Base-by-base conservation (phyloP, 2,113 vertebrate genomes). In the Baryphthengus martii region DNA sequence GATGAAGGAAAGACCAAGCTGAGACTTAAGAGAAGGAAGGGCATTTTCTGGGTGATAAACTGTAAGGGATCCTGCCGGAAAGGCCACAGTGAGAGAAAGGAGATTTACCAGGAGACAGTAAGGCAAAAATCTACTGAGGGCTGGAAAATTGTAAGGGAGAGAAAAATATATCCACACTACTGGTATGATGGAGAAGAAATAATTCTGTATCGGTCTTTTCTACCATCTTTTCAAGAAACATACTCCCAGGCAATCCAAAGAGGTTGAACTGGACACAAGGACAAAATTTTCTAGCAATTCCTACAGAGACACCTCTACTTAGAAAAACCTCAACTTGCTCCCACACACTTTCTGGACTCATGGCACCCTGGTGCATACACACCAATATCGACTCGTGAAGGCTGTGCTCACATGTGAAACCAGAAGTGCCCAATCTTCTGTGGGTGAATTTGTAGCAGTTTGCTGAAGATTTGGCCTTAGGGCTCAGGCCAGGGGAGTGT, bases 341-440 rank as follows among this genome's bases (percentile, higher is more conserved):
- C 40, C 52, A 49, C 58, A 53, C 24, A 17, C 15, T 24, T 59
- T 65, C 40, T 56, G 39, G 31, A 23, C 58, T 66, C 25, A 29
- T 25, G 50, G 24, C 1, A 2, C 13, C 35, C 49, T 44, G 49
- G 12, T 1, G 0, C 0, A 0, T 6, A 11, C 1, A 1, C 70
- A 53, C 17, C 16, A 16, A 33, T 1, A 35, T 2, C 18, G 37
- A 19, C 49, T 61, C 16, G 12, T 0, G 1, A 55, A 50, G 29
- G 35, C 37, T 47, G 21, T 24, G 50, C 47, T 55, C 45, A 3
- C 8, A 19, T 0, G 5, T 2, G 2, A 40, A 78, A 39, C 12
- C 44, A 85, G 19, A 50, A 52, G 8, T 16, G 19, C 16, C 35
- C 23, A 15, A 12, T 26, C 17, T 67, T 37, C 61, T 50, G 37